A percentile compares a stretch with the other conserved stretches of the same genome.
These are phyloP conservation scores for Tortricodes alternella DNA, from an alignment of 2,888 invertebrate genomes.

Conservation along the genomic window DNA sequence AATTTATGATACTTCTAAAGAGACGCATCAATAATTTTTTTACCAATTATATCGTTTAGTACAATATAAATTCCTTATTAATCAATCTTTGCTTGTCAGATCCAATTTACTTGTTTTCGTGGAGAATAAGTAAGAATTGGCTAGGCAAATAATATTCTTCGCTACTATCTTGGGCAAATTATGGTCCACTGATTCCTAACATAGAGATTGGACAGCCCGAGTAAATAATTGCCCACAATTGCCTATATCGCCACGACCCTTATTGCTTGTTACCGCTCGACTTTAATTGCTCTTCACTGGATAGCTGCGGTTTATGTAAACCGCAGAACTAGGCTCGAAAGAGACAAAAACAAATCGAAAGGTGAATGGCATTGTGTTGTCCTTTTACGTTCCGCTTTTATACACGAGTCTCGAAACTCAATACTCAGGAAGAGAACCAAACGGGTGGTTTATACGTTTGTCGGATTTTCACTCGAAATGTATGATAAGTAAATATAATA, in stretches of 20 bases:
- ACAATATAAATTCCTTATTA: too few species aligned
- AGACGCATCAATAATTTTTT: too few species aligned
- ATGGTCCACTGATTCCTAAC: background rate
- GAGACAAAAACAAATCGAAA: background rate
- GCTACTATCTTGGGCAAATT: background rate
- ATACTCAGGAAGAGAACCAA: too few species aligned
- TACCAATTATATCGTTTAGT: background rate
- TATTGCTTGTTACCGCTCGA: background rate
- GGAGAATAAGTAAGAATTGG: background rate
- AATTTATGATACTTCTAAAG: too few species aligned
- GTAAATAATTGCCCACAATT: conserved; percentile 13
- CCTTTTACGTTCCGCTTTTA: background rate
- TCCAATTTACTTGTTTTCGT: too few species aligned
- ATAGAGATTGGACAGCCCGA: background rate
- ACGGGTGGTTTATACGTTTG: too few species aligned
- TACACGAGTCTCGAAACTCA: background rate
- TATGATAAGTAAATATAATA: too few species aligned
- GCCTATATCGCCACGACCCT: background rate
- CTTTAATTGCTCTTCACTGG: background rate
- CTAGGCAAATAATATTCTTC: background rate
- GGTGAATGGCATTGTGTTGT: background rate
- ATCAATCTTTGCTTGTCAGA: too few species aligned
- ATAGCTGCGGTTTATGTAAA: background rate
- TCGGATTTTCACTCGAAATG: too few species aligned
- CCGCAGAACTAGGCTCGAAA: background rate